Percentiles rank a stretch among this genome's conserved stretches.
phyloP scores from a whole-genome alignment of 2,113 vertebrate genomes.

The Ceyx margarethae region DNA sequence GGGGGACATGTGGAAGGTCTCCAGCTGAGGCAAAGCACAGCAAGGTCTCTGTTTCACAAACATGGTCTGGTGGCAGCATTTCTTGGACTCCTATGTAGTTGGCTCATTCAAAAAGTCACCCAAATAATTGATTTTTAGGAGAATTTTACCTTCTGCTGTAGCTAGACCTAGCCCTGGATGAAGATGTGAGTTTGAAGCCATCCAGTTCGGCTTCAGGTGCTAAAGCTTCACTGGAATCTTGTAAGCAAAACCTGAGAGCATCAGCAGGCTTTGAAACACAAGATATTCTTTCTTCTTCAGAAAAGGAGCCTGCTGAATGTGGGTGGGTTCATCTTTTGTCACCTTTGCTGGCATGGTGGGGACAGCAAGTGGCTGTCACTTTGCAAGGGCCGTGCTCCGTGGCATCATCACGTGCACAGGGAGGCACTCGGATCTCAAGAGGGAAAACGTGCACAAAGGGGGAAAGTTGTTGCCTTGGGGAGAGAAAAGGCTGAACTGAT shows the following conservation, averaged over 20 bases:
- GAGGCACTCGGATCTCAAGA: not conserved
- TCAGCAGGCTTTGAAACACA: not conserved
- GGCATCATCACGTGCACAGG: accelerated
- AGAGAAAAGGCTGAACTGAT: conserved; percentile 72
- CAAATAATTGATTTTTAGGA: not conserved
- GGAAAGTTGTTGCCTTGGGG: conserved; percentile 76
- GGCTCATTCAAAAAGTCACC: not conserved
- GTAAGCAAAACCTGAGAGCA: not conserved
- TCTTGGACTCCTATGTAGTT: not conserved
- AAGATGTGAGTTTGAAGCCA: not conserved
- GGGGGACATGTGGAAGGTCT: not conserved
- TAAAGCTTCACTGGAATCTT: not conserved
- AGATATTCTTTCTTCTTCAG: not conserved
- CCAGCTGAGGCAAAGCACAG: not conserved
- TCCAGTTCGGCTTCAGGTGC: not conserved
- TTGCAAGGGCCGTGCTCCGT: not conserved
- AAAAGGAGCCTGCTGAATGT: not conserved
- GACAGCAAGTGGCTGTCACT: not conserved
- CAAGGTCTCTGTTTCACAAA: not conserved
- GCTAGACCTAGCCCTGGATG: not conserved
- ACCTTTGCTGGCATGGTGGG: not conserved
- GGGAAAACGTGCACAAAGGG: conserved; percentile 21
- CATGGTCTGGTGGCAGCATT: not conserved
- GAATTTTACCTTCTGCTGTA: not conserved
- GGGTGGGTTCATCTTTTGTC: not conserved